Conservation (phyloP, 30 jellyfish, hydroid and myxozoan species). For the Morbakka virulenta region DNA sequence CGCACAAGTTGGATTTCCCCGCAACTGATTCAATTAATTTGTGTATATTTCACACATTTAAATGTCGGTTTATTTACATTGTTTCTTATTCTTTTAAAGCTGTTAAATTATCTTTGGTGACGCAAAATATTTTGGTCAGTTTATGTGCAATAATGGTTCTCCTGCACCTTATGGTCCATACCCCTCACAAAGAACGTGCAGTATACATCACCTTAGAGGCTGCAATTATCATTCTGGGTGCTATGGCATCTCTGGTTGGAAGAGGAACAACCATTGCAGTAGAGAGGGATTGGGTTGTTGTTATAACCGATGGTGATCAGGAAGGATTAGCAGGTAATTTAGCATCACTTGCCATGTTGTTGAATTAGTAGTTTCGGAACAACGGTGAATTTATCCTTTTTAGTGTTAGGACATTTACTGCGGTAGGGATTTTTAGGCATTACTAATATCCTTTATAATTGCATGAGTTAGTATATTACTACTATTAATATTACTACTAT, state of each 20-base stretch:
- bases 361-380: too few relatives aligned
- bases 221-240: conserved; percentile 66
- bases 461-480: not conserved
- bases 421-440: not conserved
- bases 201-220: conserved; percentile 48
- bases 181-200: conserved; percentile 21
- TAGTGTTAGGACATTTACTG: too few relatives aligned
- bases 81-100: conserved; percentile 31
- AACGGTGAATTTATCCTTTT: too few relatives aligned
- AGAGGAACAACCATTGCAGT: conserved; percentile 86
- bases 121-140: conserved; percentile 71
- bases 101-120: conserved; percentile 55
- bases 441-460: not conserved
- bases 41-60: too few relatives aligned
- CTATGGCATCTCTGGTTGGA: conserved; percentile 81
- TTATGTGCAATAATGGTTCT: conserved; percentile 69
- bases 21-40: too few relatives aligned
- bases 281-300: conserved; percentile 95
- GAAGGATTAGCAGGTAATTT: conserved; percentile 71
- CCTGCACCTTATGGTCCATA: conserved; percentile 39
- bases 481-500: too few relatives aligned
- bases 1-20: too few relatives aligned
- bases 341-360: too few relatives aligned
- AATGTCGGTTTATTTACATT: too few relatives aligned
- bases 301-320: conserved; percentile 62